These are phyloP conservation scores for Pseudoips prasinana DNA, from an alignment of 2,888 invertebrate genomes.

Conservation along the genomic window DNA sequence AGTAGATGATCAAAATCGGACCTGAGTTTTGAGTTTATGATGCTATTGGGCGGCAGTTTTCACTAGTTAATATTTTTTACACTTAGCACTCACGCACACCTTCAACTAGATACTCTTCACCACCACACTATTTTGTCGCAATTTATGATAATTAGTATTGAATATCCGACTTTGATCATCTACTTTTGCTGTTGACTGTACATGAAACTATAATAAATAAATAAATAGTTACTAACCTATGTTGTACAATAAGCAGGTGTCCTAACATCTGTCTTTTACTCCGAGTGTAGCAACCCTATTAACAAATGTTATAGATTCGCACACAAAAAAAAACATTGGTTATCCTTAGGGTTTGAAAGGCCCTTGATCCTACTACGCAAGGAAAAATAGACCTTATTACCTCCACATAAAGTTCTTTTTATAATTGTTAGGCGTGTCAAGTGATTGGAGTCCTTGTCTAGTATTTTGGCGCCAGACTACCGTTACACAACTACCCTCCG, in stretches of 20 bases:
- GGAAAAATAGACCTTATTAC: conserved; percentile 15
- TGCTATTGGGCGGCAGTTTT: no score
- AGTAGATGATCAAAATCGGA: no score
- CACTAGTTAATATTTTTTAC: no score
- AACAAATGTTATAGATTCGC: conserved; percentile 33
- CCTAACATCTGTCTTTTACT: conserved; percentile 32
- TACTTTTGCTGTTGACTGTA: no score
- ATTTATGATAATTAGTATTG: no score
- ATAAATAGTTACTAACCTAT: not conserved
- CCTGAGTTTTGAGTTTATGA: no score
- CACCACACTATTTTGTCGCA: no score
- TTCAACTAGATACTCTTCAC: no score
- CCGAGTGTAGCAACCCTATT: conserved; percentile 24
- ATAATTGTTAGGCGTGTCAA: conserved; percentile 12
- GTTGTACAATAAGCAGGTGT: conserved; percentile 23
- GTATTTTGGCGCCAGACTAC: conserved; percentile 69
- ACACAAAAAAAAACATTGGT: conserved; percentile 34
- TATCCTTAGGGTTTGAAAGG: conserved; percentile 30
- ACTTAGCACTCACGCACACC: no score
- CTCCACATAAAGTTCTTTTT: conserved; percentile 20
- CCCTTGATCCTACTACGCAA: conserved; percentile 14
- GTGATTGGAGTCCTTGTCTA: conserved; percentile 42
- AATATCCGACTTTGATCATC: no score
- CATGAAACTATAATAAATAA: no score
- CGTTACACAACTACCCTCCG: conserved; percentile 47